A percentile compares a stretch with the other conserved stretches of the same genome.
These are phyloP conservation scores for Belgica antarctica DNA, from an alignment of 2,888 invertebrate species.

Conservation along the genomic window DNA sequence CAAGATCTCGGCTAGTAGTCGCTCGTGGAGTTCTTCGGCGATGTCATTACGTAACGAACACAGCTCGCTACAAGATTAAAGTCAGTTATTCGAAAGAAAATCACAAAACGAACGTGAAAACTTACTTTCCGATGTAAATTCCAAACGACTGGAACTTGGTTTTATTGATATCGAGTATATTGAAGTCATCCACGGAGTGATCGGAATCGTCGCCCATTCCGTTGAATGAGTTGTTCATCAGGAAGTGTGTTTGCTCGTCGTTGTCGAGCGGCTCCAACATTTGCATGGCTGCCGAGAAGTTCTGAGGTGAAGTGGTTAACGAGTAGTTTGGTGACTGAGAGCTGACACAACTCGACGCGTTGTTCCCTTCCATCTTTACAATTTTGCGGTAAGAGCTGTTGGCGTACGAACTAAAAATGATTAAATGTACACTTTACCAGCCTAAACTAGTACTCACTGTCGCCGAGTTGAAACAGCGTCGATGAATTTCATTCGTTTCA, in stretches of 20 bases:
- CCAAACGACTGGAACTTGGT: constrained; percentile 42
- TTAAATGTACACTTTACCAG: neutral
- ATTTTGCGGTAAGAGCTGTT: constrained; percentile 38
- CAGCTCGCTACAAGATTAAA: no score
- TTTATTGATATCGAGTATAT: constrained; percentile 40
- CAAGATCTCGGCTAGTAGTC: constrained; percentile 32
- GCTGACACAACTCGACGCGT: neutral
- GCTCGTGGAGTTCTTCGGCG: constrained; percentile 39
- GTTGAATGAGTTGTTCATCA: constrained; percentile 42
- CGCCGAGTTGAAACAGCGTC: constrained; percentile 38
- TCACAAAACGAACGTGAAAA: no score
- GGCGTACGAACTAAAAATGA: constrained; percentile 20
- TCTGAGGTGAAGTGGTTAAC: constrained; percentile 40
- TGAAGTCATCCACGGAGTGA: constrained; percentile 36
- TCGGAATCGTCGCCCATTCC: constrained; percentile 39
- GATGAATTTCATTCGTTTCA: constrained; percentile 41
- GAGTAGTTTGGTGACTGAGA: constrained; percentile 35
- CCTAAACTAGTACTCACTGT: constrained; percentile 28
- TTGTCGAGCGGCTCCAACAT: constrained; percentile 37
- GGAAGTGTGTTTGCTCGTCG: constrained; percentile 37
- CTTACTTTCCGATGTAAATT: constrained; percentile 41
- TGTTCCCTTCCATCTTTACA: constrained; percentile 26
- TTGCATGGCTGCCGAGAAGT: constrained; percentile 36
- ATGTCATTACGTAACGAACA: constrained; percentile 25
- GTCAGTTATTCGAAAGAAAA: no score